These are phyloP conservation scores for Syrphus vitripennis DNA, from an alignment of 2,888 invertebrate species.

Conservation along the genomic window DNA sequence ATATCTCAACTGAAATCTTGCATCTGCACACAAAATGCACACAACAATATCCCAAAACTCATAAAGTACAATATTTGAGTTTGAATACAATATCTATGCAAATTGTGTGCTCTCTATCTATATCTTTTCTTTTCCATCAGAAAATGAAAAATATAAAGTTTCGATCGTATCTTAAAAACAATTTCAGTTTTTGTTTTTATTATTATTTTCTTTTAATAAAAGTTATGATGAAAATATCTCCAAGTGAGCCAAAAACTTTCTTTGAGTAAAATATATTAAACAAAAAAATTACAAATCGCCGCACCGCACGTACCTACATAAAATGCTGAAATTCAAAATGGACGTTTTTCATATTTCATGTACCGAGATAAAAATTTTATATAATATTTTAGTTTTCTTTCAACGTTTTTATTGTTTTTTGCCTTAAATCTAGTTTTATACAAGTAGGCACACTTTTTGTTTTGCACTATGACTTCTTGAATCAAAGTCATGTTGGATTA, in stretches of 20 bases:
- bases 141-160: conserved; percentile 3
- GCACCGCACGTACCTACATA: neutral
- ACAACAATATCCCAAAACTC: neutral
- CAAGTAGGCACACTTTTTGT: neutral
- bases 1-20: neutral
- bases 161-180: neutral
- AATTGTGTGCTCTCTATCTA: neutral
- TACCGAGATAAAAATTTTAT: neutral
- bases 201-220: conserved; percentile 2
- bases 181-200: neutral
- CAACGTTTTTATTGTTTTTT: neutral
- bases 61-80: neutral
- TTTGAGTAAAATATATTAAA: neutral
- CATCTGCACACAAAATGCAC: neutral
- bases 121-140: neutral
- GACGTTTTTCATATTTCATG: neutral
- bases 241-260: conserved; percentile 11
- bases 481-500: neutral
- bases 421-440: neutral
- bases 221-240: conserved; percentile 15
- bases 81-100: conserved; percentile 15
- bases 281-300: neutral
- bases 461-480: conserved; percentile 12
- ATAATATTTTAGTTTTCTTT: too few species aligned
- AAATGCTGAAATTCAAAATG: neutral